Evolutionary conservation across 1,140 invertebrate genomes (phyloP).

Genomic region (Plutomurus gul): DNA sequence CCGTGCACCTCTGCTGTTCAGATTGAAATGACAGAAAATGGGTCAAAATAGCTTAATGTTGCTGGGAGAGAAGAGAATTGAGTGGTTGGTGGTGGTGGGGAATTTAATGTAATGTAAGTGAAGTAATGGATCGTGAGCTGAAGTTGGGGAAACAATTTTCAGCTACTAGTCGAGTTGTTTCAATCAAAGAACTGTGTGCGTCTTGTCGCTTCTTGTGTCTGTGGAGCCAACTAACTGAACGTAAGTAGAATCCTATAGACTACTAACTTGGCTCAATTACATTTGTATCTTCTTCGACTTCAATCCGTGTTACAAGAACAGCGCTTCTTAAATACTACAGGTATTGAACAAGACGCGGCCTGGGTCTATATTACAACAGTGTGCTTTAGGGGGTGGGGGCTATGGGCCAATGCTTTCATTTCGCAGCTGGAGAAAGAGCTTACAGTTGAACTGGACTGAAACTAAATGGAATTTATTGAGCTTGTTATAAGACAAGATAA

Average conservation of each 20-base stretch:
- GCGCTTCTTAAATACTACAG: neutral
- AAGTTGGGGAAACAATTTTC: neutral
- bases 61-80: no score
- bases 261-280: no score
- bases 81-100: neutral
- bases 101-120: neutral
- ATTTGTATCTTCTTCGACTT: no score
- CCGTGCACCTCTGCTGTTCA: no score
- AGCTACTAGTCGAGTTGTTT: neutral
- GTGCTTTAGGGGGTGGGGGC: no score
- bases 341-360: no score
- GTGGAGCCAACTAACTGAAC: no score
- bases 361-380: no score
- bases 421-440: slow-evolving; percentile 1
- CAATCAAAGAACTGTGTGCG: neutral
- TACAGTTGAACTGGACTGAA: neutral
- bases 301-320: neutral
- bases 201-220: no score
- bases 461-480: slow-evolving; percentile 28
- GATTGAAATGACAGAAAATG: no score
- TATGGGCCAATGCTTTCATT: neutral
- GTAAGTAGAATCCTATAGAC: no score
- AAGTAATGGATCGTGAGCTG: neutral
- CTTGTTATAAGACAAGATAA: slow-evolving; percentile 22
- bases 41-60: no score